Evolutionary conservation across 2,888 invertebrate genomes (phyloP).

Genomic region (Carcina quercana): DNA sequence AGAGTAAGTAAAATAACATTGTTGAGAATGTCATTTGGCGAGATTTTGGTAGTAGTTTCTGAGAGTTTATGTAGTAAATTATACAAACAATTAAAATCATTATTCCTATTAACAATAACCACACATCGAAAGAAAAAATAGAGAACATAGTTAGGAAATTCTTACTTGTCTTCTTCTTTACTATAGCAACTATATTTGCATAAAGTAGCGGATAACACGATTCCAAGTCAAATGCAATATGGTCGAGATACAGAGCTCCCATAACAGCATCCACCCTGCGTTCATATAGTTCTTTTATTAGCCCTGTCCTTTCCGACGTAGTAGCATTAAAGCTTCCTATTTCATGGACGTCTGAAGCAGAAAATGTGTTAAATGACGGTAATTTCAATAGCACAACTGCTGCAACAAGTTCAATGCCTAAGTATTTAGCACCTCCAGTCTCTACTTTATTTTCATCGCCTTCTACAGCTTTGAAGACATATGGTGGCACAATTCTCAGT

Average conservation of each 20-base stretch:
- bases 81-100: neutral
- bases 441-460: neutral
- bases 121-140: neutral
- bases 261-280: neutral
- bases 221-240: neutral
- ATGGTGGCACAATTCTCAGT: neutral
- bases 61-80: neutral
- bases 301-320: conserved; percentile 1
- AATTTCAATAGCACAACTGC: neutral
- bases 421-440: neutral
- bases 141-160: conserved; percentile 3
- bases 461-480: neutral
- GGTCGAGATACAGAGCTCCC: conserved; percentile 1
- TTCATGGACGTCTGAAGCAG: neutral
- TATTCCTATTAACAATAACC: neutral
- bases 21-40: too few relatives aligned
- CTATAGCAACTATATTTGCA: conserved; percentile 1
- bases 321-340: neutral
- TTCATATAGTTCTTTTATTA: conserved; percentile 4
- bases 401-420: neutral
- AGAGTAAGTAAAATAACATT: neutral
- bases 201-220: conserved; percentile 2
- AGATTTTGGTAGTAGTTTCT: neutral
- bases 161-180: conserved; percentile 1
- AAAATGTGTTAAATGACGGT: neutral